Conservation (phyloP, 2,888 invertebrate species). For the Idaea dimidiata region DNA sequence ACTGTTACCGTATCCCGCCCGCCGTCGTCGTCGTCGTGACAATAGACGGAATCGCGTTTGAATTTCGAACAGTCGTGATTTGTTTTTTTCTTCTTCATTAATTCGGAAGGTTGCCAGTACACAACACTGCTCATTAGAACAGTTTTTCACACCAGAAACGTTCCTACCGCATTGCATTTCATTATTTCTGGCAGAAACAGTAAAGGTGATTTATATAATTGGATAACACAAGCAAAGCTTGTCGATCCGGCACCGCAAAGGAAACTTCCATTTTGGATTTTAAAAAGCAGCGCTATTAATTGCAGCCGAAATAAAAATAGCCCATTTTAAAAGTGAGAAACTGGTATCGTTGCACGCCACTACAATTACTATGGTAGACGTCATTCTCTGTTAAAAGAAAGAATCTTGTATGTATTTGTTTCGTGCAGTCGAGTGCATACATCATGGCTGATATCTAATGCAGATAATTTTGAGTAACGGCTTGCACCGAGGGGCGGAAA, state of each 20-base stretch:
- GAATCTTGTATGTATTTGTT: constrained; percentile 45
- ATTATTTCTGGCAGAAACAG: background rate
- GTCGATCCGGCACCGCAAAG: constrained; percentile 4
- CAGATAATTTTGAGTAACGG: constrained; percentile 79
- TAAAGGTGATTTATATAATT: background rate
- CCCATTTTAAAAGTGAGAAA: constrained; percentile 6
- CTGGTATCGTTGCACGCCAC: constrained; percentile 43
- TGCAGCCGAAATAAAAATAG: constrained; percentile 2
- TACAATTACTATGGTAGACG: constrained; percentile 44
- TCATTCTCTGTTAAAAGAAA: constrained; percentile 60
- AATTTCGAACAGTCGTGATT: background rate
- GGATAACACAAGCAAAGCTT: constrained; percentile 3
- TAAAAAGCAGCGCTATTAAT: constrained; percentile 3
- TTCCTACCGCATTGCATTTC: background rate
- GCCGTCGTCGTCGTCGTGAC: background rate
- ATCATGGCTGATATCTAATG: constrained; percentile 70
- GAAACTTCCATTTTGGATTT: background rate
- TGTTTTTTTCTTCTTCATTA: background rate
- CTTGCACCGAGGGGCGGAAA: constrained; percentile 47
- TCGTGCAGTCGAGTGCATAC: constrained; percentile 59
- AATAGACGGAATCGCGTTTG: background rate
- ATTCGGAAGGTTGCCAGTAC: constrained; percentile 39
- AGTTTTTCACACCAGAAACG: background rate
- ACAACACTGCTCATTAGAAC: background rate
- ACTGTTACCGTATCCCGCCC: background rate